Evolutionary conservation across 2,888 invertebrate species (phyloP), one percentile per base, ranked within the genome.

Genomic region (Steinernema scapterisci): DNA sequence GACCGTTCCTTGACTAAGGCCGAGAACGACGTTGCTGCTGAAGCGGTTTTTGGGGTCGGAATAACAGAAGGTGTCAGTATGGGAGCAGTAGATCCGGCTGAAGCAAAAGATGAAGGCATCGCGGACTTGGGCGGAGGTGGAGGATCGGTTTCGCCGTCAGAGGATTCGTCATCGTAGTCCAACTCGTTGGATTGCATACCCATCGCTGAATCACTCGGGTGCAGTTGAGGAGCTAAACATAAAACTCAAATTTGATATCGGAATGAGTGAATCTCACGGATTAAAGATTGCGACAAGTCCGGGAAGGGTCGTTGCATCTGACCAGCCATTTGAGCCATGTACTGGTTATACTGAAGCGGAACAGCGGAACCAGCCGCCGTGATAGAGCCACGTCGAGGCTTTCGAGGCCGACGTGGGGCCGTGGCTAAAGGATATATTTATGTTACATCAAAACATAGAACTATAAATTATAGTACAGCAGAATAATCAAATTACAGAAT

Each of bases 151-250:
- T 63, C 63, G 5, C 63, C 63, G 25, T 63, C 63, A 1, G 63
- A 63, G 16, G 63, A 63, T 31, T 63, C 63, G 16, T 63, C 63
- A 13, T 63, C 63, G 63, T 63, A 63, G 38, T 63, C 63, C 31
- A 63, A n/a, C 5, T 63, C 63, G 63, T 63, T 27, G 16, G 31
- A 16, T 16, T 16, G n/a, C 48, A 48, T 48, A 19, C 48, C 48
- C 48, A 63, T 27, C 3, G 31, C 23, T 31, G 63, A 25, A 3
- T 63, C 63, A 25, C 63, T 63, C 1, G 63, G 31, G 3, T 25
- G 63, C 5, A 63, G 31, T 25, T 63, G 63, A 27, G 63, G 63
- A 6, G 63, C 63, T 63, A 38, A 38, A 38, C 9, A 9, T 9
- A 9, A n/a, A 9, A 38, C 9, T 38, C 38, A 6, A 9, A 38